Percentiles rank a stretch among this genome's conserved stretches.
These are phyloP conservation scores for Aethina tumida DNA, from an alignment of 1,140 invertebrate genomes.

Conservation along the genomic window DNA sequence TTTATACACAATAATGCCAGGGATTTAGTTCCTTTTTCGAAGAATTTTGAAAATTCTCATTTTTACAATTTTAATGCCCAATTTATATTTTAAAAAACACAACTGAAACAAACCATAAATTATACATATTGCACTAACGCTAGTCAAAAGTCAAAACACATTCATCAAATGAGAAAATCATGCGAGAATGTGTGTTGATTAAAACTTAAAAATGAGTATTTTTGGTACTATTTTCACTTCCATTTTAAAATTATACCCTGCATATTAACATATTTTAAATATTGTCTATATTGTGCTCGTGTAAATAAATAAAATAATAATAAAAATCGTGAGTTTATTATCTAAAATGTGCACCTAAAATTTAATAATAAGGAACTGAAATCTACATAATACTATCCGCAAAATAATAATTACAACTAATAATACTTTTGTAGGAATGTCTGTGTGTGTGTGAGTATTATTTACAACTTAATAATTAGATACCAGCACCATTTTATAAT, in stretches of 20 bases:
- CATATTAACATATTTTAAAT: constrained; percentile 12
- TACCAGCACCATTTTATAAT: constrained; percentile 34
- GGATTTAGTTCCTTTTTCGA: constrained; percentile 32
- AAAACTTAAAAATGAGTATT: constrained; percentile 17
- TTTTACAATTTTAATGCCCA: constrained; percentile 20
- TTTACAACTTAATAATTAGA: constrained; percentile 30
- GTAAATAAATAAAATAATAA: constrained; percentile 7
- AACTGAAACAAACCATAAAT: constrained; percentile 1
- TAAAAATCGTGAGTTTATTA: constrained; percentile 3
- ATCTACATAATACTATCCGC: constrained; percentile 8
- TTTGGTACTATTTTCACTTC: constrained; percentile 15
- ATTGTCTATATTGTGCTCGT: constrained; percentile 24
- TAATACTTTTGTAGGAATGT: constrained; percentile 36
- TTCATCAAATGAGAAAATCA: constrained; percentile 12
- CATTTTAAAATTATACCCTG: constrained; percentile 17
- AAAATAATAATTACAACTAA: constrained; percentile 22
- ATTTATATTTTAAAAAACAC: constrained; percentile 15
- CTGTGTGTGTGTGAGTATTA: constrained; percentile 23
- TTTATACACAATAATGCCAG: constrained; percentile 35
- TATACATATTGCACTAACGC: constrained; percentile 9
- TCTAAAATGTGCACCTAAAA: neutral
- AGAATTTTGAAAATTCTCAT: constrained; percentile 26
- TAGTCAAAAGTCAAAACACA: no score
- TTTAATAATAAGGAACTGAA: constrained; percentile 21
- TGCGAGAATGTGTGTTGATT: constrained; percentile 5